Evolutionary conservation across 2,888 invertebrate species (phyloP).

Genomic region (Rotaria socialis): DNA sequence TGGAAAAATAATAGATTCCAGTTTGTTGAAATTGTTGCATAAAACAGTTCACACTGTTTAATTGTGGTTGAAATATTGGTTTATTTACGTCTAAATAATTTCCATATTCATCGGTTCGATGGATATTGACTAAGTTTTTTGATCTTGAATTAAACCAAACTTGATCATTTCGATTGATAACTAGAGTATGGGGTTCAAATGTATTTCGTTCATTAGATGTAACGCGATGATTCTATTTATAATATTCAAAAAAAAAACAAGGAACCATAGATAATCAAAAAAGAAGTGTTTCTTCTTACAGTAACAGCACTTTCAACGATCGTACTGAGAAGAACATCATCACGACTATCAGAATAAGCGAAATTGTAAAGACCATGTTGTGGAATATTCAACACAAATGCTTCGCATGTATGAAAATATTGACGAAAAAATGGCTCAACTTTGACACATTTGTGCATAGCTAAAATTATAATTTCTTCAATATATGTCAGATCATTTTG

Average conservation of each 20-base stretch:
- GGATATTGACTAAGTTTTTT: not conserved
- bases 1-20: slow-evolving; percentile 17
- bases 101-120: slow-evolving; percentile 26
- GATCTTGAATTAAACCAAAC: slow-evolving; percentile 19
- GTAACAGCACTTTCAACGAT: not conserved
- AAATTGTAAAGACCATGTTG: slow-evolving; percentile 25
- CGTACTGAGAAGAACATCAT: not conserved
- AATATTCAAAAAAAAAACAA: not conserved
- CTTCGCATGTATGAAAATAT: slow-evolving; percentile 1
- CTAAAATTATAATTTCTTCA: not conserved
- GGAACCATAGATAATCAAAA: not conserved
- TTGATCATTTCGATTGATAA: not conserved
- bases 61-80: not conserved
- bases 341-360: not conserved
- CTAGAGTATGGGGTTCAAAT: not conserved
- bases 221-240: not conserved
- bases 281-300: not conserved
- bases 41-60: not conserved
- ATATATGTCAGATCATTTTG: too few relatives aligned
- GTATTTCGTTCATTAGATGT: not conserved
- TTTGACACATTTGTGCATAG: not conserved
- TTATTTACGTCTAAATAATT: not conserved
- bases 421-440: slow-evolving; percentile 10
- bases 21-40: slow-evolving; percentile 29
- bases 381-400: not conserved